Evolutionary conservation across 2,888 invertebrate species (phyloP), one percentile per base, ranked within the genome.

Genomic region (Agriotes lineatus): DNA sequence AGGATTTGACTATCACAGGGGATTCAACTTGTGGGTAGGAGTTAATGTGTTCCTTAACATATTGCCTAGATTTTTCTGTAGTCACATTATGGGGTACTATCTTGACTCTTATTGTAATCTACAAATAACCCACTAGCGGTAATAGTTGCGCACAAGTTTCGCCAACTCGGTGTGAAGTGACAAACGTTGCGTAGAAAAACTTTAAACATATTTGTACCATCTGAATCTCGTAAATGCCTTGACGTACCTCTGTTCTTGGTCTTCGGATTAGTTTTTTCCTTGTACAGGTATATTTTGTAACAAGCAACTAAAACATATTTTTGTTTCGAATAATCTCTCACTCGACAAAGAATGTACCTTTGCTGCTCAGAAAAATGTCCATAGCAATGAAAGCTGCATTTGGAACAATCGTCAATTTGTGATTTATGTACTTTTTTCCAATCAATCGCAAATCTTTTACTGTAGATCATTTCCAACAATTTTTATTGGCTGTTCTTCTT

Each of bases 391-490:
- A 50, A 50, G 19, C 50, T n/a, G 20, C 57, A 57, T 18, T 35
- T 35, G 2, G 14, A 9, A 19, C 57, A 37, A 19, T 57, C 39
- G 2, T 37, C 39, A 12, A 3, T 12, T 18, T 37, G 30, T 12
- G 18, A 25, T 59, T 59, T 12, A 59, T 30, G 39, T 59, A 59
- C 30, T 25, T 45, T 45, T 59, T 25, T 44, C 59, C 59, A 45
- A 10, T 25, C 16, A 59, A 25, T 45, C 59, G 12, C 4, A 45
- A 20, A 22, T 45, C 10, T 44, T 59, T 59, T 19, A 22, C 30
- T 18, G 45, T 18, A 16, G 19, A 12, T 33, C 25, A 12, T 25
- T 59, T 42, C 59, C 59, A 44, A 3, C n/a, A 18, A 14, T 4
- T 12, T 42, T n/a, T 57, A 20, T 37, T 42, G 3, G 57, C 39